These are phyloP conservation scores for Heliocidaris tuberculata DNA, from an alignment of 35 echinoderm and acorn worm species.

Conservation along the genomic window DNA sequence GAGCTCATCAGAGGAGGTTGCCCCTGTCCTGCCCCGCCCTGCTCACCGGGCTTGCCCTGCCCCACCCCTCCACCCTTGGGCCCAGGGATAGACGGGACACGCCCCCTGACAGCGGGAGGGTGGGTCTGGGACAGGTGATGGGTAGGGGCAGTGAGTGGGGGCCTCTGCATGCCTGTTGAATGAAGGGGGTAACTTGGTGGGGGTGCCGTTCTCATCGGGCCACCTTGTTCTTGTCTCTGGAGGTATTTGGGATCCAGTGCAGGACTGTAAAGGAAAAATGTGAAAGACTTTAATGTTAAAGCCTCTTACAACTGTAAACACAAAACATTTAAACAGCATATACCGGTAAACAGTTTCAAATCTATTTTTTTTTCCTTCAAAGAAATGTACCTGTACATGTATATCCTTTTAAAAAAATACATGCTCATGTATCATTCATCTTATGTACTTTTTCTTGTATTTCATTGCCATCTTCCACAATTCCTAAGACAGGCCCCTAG, in stretches of 20 bases:
- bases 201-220: not conserved
- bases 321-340: no score
- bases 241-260: slow-evolving; percentile 85
- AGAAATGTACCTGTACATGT: no score
- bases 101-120: not conserved
- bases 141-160: not conserved
- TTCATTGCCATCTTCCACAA: no score
- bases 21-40: not conserved
- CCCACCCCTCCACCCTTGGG: not conserved
- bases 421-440: no score
- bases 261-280: slow-evolving; percentile 54
- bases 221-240: slow-evolving; percentile 42
- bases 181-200: not conserved
- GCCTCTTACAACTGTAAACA: not conserved
- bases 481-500: no score
- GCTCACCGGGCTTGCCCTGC: not conserved
- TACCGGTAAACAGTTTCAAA: no score
- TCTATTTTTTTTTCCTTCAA: no score
- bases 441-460: no score
- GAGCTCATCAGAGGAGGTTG: slow-evolving; percentile 86
- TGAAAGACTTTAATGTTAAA: no score
- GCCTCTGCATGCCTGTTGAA: not conserved
- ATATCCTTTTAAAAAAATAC: no score
- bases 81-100: not conserved
- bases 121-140: not conserved